phyloP scores from a whole-genome alignment of 2,797 vertebrate species.

The Aulostomus chinensis region DNA sequence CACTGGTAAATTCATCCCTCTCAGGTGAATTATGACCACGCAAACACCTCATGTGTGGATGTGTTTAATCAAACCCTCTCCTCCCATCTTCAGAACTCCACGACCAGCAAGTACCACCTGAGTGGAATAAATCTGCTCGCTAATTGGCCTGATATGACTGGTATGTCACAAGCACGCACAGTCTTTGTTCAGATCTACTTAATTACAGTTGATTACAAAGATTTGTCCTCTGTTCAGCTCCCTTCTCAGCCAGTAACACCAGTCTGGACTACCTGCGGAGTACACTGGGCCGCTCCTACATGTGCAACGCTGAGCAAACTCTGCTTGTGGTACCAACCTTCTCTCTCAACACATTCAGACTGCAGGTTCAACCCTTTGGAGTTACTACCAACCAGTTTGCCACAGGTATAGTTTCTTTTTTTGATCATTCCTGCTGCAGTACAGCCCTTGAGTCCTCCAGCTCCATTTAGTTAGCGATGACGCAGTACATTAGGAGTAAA shows the following conservation, averaged over 20 bases:
- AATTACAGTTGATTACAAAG: neutral
- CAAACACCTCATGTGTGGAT: neutral
- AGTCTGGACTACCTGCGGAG: constrained; percentile 84
- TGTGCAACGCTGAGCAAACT: constrained; percentile 86
- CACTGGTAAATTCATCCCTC: constrained; percentile 72
- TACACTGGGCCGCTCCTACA: constrained; percentile 88
- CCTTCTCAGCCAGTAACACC: constrained; percentile 67
- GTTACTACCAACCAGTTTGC: constrained; percentile 86
- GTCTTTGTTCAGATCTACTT: neutral
- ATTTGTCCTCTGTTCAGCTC: constrained; percentile 44
- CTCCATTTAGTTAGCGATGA: too few species aligned
- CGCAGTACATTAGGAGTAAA: too few species aligned
- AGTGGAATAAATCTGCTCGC: constrained; percentile 66
- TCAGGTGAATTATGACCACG: neutral
- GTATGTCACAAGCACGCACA: constrained; percentile 49
- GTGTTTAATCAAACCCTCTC: neutral
- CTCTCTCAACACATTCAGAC: constrained; percentile 85
- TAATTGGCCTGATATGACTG: constrained; percentile 63
- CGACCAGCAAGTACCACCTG: constrained; percentile 76
- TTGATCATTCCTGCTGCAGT: too few species aligned
- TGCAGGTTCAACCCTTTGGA: constrained; percentile 91
- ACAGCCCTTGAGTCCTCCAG: too few species aligned
- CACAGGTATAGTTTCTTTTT: constrained; percentile 77
- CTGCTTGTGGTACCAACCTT: constrained; percentile 75
- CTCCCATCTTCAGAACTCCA: constrained; percentile 70